phyloP scores from a whole-genome alignment of 2,113 vertebrate genomes.

The Anoplopoma fimbria region DNA sequence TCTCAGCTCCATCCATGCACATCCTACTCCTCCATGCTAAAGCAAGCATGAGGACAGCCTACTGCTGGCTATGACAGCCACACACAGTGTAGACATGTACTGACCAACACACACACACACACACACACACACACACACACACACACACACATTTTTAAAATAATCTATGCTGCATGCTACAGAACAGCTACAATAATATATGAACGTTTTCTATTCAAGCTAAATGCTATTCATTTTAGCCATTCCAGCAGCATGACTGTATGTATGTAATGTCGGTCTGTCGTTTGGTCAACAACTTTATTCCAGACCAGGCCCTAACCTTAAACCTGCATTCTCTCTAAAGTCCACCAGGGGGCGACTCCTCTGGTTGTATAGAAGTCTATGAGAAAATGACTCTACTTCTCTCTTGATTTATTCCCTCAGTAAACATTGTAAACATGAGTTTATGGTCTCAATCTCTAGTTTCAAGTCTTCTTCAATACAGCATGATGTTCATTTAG shows the following conservation, averaged over 20 bases:
- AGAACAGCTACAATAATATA: conserved; percentile 4
- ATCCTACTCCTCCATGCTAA: conserved; percentile 73
- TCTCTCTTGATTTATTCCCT: too few species aligned
- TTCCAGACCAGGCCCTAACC: not conserved
- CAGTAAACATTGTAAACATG: too few species aligned
- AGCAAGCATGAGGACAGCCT: conserved; percentile 69
- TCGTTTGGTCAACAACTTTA: not conserved
- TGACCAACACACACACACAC: conserved; percentile 16
- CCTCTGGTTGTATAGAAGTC: too few species aligned
- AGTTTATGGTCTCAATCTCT: too few species aligned
- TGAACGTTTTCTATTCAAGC: not conserved
- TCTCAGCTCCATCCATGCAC: conserved; percentile 64
- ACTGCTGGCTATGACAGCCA: conserved; percentile 63
- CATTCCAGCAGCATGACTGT: too few species aligned
- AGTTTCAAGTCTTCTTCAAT: too few species aligned
- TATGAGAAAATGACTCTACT: too few species aligned
- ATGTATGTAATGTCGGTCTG: too few species aligned
- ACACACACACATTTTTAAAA: not conserved
- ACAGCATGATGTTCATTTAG: too few species aligned
- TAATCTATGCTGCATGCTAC: not conserved
- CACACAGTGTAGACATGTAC: conserved; percentile 22
- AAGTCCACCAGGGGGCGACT: too few species aligned
- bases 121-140: conserved; percentile 17
- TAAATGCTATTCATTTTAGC: too few species aligned
- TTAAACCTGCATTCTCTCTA: too few species aligned